Evolutionary conservation across 2,113 vertebrate genomes (phyloP), one percentile per base, ranked within the genome.

Genomic region (Puma concolor): DNA sequence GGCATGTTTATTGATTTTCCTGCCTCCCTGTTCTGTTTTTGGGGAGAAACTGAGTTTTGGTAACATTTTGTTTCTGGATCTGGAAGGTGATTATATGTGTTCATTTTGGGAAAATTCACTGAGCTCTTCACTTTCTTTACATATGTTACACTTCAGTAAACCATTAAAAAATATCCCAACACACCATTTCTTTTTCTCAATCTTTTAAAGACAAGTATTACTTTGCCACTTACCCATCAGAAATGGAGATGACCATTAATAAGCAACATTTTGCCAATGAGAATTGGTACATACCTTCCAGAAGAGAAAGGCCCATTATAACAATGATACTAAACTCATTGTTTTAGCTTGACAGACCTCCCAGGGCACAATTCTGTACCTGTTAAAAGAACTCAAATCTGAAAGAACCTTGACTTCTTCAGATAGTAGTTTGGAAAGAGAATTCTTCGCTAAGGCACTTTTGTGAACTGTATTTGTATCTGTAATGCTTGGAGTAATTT

Each of bases 171-270:
- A 85, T 76, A 79, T 36, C 33, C 33, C 12, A 69, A 38, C 72
- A 95, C 33, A 64, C 21, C 16, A 85, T 79, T 92, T 90, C 25
- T n/a, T 97, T 95, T 86, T 71, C 44, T 93, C 33, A 67, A 0
- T 86, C 87, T 95, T 96, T 94, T n/a, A 81, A 92, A 98, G 81
- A 92, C 89, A 86, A 77, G 66, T 52, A 36, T 64, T 84, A 52
- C 94, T 89, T 96, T 95, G 5, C 64, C 21, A 48, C 69, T 95
- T 74, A 69, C 5, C 10, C 76, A 25, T 64, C 64, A 94, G 64
- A 76, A 95, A 79, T 87, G 76, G 36, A 95, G 96, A 74, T 94
- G 66, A 41, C 71, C 52, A 84, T 36, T 54, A 38, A 29, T 71
- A 92, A 77, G 21, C 94, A 44, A 72, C 90, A 54, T 83, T 92